Conservation (phyloP, 2,888 invertebrate species). For the Halictus quadricinctus region DNA sequence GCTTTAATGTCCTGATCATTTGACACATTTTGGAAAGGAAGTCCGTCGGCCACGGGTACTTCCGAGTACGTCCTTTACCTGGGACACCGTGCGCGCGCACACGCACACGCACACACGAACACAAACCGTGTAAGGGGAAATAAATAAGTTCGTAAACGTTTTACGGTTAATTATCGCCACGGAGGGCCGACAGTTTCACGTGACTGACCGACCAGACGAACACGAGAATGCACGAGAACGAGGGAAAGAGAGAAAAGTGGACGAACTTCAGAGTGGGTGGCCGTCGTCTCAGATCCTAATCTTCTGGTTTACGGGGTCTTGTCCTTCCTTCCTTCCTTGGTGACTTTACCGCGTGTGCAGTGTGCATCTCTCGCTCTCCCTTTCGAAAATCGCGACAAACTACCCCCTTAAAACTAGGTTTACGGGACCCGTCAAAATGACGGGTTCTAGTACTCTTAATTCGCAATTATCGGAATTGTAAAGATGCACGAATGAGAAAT, state of each 20-base stretch:
- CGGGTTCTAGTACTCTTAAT: too few relatives aligned
- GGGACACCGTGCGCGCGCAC: conserved; percentile 25
- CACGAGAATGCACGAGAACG: conserved; percentile 56
- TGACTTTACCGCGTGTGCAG: conserved; percentile 64
- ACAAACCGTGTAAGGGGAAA: conserved; percentile 60
- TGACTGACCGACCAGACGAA: conserved; percentile 54
- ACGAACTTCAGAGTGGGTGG: conserved; percentile 78
- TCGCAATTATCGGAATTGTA: too few relatives aligned
- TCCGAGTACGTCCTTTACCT: conserved; percentile 32
- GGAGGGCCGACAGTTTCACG: conserved; percentile 65
- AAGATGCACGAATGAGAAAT: too few relatives aligned
- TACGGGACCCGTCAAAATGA: too few relatives aligned
- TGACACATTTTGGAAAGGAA: conserved; percentile 20
- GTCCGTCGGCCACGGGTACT: conserved; percentile 5
- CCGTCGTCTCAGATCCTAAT: conserved; percentile 79
- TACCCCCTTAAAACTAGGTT: conserved; percentile 8
- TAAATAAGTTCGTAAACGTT: conserved; percentile 75
- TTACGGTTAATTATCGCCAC: conserved; percentile 80
- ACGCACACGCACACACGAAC: conserved; percentile 12
- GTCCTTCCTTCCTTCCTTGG: conserved; percentile 72
- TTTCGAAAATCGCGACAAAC: conserved; percentile 30
- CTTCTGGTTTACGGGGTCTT: conserved; percentile 76
- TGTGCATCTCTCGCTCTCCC: conserved; percentile 50
- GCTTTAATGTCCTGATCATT: neutral
- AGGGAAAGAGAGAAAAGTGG: conserved; percentile 61